Evolutionary conservation across 2,888 invertebrate genomes (phyloP).

Genomic region (Pseudolycoriella hygida): DNA sequence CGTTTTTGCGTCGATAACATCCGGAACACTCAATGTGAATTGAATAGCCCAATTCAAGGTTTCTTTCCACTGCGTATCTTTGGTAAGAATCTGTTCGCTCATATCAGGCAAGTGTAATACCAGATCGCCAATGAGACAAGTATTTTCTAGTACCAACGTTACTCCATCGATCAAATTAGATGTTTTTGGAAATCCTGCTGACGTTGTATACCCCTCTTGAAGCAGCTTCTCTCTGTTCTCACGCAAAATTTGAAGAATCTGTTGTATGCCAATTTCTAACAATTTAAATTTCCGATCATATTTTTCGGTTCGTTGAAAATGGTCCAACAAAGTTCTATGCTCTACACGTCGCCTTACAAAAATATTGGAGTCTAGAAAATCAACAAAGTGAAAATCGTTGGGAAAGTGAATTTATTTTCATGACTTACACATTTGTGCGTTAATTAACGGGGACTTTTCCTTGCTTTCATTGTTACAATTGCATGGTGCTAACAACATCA

Average conservation of each 20-base stretch:
- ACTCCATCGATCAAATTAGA: slow-evolving; percentile 5
- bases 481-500: too few species aligned
- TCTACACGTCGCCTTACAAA: slow-evolving; percentile 9
- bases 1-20: slow-evolving; percentile 8
- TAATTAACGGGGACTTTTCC: too few species aligned
- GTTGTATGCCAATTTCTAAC: slow-evolving; percentile 4
- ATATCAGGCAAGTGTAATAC: slow-evolving; percentile 8
- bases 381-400: too few species aligned
- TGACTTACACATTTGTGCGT: too few species aligned
- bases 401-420: too few species aligned
- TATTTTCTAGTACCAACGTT: slow-evolving; percentile 9
- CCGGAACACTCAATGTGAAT: slow-evolving; percentile 2
- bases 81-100: not conserved
- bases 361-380: slow-evolving; percentile 5
- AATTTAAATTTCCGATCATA: slow-evolving; percentile 8
- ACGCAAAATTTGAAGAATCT: too few species aligned
- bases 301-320: slow-evolving; percentile 5
- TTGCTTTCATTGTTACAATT: too few species aligned
- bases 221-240: too few species aligned
- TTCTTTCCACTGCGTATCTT: slow-evolving; percentile 5
- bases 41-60: slow-evolving; percentile 6
- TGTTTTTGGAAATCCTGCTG: slow-evolving; percentile 2
- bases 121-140: slow-evolving; percentile 10
- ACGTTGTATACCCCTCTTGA: too few species aligned
- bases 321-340: slow-evolving; percentile 6